A percentile compares a stretch with the other conserved stretches of the same genome.
These are phyloP conservation scores for Melolontha melolontha DNA, from an alignment of 2,888 invertebrate genomes.

Conservation along the genomic window DNA sequence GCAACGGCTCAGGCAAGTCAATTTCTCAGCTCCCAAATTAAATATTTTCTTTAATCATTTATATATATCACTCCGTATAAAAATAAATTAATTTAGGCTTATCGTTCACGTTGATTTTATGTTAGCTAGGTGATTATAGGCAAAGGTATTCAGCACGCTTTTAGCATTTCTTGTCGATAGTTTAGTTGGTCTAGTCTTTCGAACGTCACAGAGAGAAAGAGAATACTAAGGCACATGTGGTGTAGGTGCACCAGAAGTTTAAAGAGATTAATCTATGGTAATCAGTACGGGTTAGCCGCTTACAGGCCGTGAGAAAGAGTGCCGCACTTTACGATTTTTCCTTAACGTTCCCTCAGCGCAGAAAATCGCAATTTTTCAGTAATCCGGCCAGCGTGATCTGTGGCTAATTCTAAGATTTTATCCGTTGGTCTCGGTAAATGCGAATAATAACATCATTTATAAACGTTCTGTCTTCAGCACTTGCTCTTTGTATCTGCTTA, in stretches of 20 bases:
- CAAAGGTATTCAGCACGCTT: too few species aligned
- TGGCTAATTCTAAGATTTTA: slow-evolving; percentile 8
- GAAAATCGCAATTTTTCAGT: slow-evolving; percentile 33
- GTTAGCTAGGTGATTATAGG: too few species aligned
- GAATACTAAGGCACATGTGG: slow-evolving; percentile 19
- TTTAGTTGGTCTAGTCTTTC: neutral
- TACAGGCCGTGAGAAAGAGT: slow-evolving; percentile 54
- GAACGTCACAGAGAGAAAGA: too few species aligned
- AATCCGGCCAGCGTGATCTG: neutral
- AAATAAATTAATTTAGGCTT: too few species aligned
- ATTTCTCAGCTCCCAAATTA: too few species aligned
- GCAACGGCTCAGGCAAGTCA: too few species aligned
- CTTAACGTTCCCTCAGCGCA: slow-evolving; percentile 7
- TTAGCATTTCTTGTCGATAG: neutral
- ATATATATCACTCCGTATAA: too few species aligned
- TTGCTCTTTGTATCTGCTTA: neutral
- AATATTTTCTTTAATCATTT: too few species aligned
- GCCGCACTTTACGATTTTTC: slow-evolving; percentile 46
- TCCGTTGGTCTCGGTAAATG: neutral
- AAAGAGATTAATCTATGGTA: slow-evolving; percentile 56
- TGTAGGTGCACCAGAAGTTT: slow-evolving; percentile 49
- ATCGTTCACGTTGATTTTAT: too few species aligned
- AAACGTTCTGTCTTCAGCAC: slow-evolving; percentile 2
- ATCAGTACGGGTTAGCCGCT: slow-evolving; percentile 54
- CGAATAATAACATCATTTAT: slow-evolving; percentile 20